A percentile compares a stretch with the other conserved stretches of the same genome.
phyloP scores from a whole-genome alignment of 2,113 vertebrate genomes.

The Pristiophorus japonicus region DNA sequence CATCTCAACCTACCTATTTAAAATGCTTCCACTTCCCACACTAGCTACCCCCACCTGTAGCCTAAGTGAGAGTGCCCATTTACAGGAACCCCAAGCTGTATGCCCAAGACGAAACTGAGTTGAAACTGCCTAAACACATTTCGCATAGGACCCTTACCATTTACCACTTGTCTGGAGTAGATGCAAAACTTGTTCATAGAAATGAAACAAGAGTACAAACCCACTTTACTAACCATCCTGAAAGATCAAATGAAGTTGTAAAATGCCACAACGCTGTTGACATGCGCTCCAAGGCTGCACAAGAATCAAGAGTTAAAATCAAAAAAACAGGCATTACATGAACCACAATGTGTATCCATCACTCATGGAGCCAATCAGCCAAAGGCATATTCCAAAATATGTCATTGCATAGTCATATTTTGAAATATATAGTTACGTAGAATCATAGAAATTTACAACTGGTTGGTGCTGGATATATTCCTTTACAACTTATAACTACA shows the following conservation, averaged over 20 bases:
- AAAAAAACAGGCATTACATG: not conserved
- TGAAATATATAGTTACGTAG: not conserved
- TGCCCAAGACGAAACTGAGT: not conserved
- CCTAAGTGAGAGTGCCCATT: not conserved
- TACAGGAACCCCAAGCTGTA: not conserved
- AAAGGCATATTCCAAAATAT: not conserved
- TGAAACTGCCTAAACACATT: not conserved
- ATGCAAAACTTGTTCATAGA: not conserved
- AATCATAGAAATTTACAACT: too few relatives aligned
- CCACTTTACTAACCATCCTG: not conserved
- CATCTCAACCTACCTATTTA: not conserved
- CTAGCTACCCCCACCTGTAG: not conserved
- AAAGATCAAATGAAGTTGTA: not conserved
- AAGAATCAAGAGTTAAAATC: not conserved
- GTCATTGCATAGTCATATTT: not conserved
- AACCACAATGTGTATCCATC: not conserved
- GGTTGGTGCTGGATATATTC: not conserved
- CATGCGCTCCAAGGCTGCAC: not conserved
- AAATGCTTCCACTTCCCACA: not conserved
- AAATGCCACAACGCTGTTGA: not conserved
- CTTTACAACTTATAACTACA: not conserved
- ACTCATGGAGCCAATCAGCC: not conserved
- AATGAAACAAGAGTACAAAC: not conserved
- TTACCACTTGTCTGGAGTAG: not conserved
- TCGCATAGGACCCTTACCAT: not conserved